phyloP scores from a whole-genome alignment of 2,888 invertebrate genomes.

The Malthinus seriepunctatus region DNA sequence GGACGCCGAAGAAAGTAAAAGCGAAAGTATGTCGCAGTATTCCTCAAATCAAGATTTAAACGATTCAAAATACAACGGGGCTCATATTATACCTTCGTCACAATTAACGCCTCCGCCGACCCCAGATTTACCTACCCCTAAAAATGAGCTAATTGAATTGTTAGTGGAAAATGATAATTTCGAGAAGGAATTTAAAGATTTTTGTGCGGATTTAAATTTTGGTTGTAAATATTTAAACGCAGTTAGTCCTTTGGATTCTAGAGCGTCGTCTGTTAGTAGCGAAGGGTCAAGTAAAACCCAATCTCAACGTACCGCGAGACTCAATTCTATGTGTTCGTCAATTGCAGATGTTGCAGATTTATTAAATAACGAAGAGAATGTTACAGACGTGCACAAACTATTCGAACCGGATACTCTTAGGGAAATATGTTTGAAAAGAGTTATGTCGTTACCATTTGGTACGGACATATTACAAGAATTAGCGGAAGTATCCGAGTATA shows the following conservation, averaged over 20 bases:
- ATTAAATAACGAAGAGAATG: constrained; percentile 55
- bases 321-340: constrained; percentile 64
- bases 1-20: constrained; percentile 52
- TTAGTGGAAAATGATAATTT: constrained; percentile 13
- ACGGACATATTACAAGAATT: constrained; percentile 69
- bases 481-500: constrained; percentile 64
- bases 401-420: constrained; percentile 10
- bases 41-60: background rate
- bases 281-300: constrained; percentile 66
- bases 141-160: constrained; percentile 27
- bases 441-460: constrained; percentile 72
- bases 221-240: constrained; percentile 14
- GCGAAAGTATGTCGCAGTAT: constrained; percentile 2
- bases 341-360: constrained; percentile 63
- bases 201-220: constrained; percentile 15
- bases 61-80: background rate
- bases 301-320: constrained; percentile 70
- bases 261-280: constrained; percentile 53
- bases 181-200: constrained; percentile 28
- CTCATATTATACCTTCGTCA: constrained; percentile 19
- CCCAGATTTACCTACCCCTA: constrained; percentile 43
- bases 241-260: constrained; percentile 20
- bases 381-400: constrained; percentile 15
- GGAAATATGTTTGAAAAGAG: constrained; percentile 66
- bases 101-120: constrained; percentile 50